These are phyloP conservation scores for Enhydra lutris DNA, from an alignment of 2,113 vertebrate genomes.

Conservation along the genomic window DNA sequence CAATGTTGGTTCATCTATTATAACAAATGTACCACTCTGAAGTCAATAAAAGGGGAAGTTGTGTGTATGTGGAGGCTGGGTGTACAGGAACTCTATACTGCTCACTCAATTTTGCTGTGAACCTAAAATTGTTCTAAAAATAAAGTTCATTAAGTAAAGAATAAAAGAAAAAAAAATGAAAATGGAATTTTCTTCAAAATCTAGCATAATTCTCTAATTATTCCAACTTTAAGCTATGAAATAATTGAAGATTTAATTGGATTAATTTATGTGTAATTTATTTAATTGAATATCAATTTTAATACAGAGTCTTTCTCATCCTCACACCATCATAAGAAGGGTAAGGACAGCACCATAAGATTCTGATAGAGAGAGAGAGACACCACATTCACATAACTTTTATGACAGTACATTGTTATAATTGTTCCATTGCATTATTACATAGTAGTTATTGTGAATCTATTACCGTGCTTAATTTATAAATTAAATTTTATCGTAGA, in stretches of 20 bases:
- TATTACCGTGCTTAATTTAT: neutral
- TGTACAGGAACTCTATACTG: neutral
- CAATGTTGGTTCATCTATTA: neutral
- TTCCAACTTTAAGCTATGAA: neutral
- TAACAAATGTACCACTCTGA: neutral
- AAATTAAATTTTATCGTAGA: neutral
- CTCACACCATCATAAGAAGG: neutral
- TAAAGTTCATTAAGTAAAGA: neutral
- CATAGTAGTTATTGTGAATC: neutral
- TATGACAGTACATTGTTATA: neutral
- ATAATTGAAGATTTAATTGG: neutral
- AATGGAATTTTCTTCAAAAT: constrained; percentile 8
- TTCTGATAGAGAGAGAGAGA: neutral
- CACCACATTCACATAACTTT: neutral
- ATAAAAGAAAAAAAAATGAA: neutral
- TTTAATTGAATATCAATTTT: neutral
- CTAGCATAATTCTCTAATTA: neutral
- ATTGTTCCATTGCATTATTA: neutral
- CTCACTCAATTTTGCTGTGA: neutral
- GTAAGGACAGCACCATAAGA: neutral
- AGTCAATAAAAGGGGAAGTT: neutral
- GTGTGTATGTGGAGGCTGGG: neutral
- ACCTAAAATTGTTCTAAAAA: neutral
- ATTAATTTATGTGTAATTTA: neutral
- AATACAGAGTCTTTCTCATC: neutral